phyloP scores from a whole-genome alignment of 2,888 invertebrate species.

The Liopterus haemorrhoidalis region DNA sequence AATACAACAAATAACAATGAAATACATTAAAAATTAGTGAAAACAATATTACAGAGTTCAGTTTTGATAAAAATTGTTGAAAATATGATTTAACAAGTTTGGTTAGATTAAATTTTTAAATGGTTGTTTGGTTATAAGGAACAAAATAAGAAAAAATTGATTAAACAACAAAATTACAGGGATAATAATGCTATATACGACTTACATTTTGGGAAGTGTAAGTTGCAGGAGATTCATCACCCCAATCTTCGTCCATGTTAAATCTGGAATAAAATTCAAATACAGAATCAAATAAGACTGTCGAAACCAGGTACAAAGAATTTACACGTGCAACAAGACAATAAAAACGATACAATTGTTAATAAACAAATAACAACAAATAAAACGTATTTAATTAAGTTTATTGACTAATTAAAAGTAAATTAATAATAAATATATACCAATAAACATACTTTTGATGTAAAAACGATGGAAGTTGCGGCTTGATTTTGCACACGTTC shows the following conservation, averaged over 20 bases:
- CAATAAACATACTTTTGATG: no score
- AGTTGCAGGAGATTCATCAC: constrained; percentile 46
- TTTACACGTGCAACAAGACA: no score
- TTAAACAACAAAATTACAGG: neutral
- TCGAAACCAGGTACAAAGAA: no score
- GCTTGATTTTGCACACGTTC: no score
- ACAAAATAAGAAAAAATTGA: neutral
- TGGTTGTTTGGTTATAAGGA: neutral
- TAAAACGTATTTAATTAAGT: no score
- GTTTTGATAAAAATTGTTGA: constrained; percentile 5
- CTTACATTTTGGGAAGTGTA: constrained; percentile 30
- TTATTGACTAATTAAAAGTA: no score
- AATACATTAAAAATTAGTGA: neutral
- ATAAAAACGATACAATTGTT: no score
- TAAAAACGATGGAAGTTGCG: no score
- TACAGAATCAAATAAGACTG: no score
- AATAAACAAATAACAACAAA: no score
- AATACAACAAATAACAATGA: neutral
- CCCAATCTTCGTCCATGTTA: constrained; percentile 54
- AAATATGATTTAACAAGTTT: neutral
- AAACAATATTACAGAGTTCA: constrained; percentile 2
- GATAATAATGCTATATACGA: constrained; percentile 2
- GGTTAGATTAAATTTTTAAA: neutral
- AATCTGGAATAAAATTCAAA: constrained; percentile 10
- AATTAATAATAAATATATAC: no score